Conservation (phyloP, 2,888 invertebrate genomes). For the Rhogogaster chlorosoma region DNA sequence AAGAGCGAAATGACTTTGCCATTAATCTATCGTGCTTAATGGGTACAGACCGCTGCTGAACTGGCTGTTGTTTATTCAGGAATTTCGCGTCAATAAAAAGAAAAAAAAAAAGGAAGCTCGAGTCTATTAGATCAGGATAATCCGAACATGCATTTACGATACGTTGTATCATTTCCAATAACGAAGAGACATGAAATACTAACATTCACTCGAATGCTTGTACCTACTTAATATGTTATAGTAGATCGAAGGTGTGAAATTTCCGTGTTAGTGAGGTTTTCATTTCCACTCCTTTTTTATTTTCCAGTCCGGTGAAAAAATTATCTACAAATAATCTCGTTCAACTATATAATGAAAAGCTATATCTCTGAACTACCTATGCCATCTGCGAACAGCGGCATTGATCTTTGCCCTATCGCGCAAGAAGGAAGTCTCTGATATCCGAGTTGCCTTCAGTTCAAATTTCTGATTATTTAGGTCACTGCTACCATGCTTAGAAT, state of each 20-base stretch:
- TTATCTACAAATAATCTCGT: background rate
- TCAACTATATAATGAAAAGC: background rate
- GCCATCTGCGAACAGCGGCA: slow-evolving; percentile 9
- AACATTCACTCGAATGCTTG: background rate
- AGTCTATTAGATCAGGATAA: background rate
- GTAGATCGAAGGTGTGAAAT: background rate
- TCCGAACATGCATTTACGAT: background rate
- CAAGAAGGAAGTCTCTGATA: slow-evolving; percentile 41
- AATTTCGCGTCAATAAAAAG: background rate
- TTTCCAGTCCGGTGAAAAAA: background rate
- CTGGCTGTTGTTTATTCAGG: no score
- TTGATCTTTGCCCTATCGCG: slow-evolving; percentile 38
- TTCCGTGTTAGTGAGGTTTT: background rate
- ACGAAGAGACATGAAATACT: background rate
- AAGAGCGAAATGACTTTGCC: background rate
- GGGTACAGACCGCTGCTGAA: no score
- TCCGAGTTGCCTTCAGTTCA: slow-evolving; percentile 34
- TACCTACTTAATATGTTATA: background rate
- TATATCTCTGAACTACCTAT: background rate
- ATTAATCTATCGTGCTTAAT: background rate
- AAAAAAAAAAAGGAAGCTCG: background rate
- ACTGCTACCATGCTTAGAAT: background rate
- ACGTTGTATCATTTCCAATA: background rate
- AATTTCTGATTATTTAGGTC: slow-evolving; percentile 18
- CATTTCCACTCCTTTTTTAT: background rate